Evolutionary conservation across 2,888 invertebrate genomes (phyloP).

Genomic region (Aricia artaxerxes): DNA sequence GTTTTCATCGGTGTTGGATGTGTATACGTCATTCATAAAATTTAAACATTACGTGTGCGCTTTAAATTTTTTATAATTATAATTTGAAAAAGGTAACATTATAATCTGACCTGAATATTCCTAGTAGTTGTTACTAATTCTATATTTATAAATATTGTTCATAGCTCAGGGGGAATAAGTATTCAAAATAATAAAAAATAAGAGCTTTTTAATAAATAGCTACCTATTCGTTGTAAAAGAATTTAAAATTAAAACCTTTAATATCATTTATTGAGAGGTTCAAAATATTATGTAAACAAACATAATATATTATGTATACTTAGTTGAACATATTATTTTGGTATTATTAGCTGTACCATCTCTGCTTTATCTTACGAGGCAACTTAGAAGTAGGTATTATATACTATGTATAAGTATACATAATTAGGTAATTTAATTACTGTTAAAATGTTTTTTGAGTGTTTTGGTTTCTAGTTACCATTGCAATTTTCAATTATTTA

Average conservation of each 20-base stretch:
- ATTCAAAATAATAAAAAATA: neutral
- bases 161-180: neutral
- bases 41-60: neutral
- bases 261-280: neutral
- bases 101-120: neutral
- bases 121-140: neutral
- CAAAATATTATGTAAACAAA: too few relatives aligned
- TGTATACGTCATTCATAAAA: neutral
- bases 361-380: too few relatives aligned
- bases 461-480: too few relatives aligned
- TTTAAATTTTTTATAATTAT: neutral
- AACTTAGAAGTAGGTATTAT: too few relatives aligned
- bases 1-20: conserved; percentile 44
- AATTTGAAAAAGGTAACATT: neutral
- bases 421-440: too few relatives aligned
- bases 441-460: too few relatives aligned
- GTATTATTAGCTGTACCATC: too few relatives aligned
- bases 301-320: too few relatives aligned
- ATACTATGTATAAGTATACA: too few relatives aligned
- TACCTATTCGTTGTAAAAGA: neutral
- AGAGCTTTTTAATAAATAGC: neutral
- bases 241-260: neutral
- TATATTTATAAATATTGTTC: neutral
- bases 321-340: too few relatives aligned
- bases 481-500: too few relatives aligned